Conservation (phyloP, 2,113 vertebrate species). For the Pterophyllum scalare region DNA sequence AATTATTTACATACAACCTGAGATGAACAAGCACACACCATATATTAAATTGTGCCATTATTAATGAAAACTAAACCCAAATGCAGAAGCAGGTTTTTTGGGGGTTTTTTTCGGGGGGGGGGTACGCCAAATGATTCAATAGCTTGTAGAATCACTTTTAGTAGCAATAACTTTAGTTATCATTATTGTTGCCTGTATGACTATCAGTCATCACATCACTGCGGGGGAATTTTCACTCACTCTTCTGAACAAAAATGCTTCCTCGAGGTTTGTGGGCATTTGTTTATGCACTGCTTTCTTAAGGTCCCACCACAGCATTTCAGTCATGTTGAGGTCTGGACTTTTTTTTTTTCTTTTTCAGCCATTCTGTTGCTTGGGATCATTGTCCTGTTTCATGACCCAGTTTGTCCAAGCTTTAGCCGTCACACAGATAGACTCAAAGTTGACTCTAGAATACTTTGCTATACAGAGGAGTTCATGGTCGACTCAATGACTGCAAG, state of each 20-base stretch:
- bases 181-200: background rate
- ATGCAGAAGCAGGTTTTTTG: background rate
- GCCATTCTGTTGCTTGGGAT: background rate
- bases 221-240: background rate
- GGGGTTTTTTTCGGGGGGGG: too few relatives aligned
- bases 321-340: too few relatives aligned
- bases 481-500: background rate
- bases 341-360: background rate
- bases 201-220: background rate
- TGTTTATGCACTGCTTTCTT: background rate
- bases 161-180: background rate
- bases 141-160: background rate
- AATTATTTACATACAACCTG: background rate
- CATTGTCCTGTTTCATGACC: background rate
- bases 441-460: background rate
- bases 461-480: background rate
- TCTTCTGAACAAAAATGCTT: background rate
- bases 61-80: too few relatives aligned
- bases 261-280: background rate
- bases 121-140: background rate
- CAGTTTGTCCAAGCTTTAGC: background rate
- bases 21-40: background rate
- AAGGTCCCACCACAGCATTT: background rate
- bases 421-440: background rate
- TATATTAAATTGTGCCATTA: background rate